Evolutionary conservation across 1,140 invertebrate genomes (phyloP).

Genomic region (Heliconius hermathena): DNA sequence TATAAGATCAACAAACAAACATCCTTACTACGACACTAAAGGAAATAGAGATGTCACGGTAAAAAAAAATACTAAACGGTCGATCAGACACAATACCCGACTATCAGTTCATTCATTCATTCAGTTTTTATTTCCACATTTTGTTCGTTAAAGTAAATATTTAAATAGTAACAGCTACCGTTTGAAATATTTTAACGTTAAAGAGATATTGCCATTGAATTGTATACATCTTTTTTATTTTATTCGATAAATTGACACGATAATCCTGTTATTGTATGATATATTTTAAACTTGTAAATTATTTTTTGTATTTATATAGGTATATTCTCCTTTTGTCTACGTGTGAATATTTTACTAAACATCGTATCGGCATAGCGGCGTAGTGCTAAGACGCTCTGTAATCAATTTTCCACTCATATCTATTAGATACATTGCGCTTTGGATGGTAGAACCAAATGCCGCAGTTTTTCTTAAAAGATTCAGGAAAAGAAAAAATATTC

Average conservation of each 20-base stretch:
- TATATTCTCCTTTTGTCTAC: neutral
- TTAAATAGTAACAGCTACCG: slow-evolving; percentile 14
- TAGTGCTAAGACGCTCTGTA: neutral
- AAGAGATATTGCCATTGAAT: neutral
- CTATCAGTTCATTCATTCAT: slow-evolving; percentile 6
- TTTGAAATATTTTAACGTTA: slow-evolving; percentile 13
- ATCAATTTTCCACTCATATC: too few species aligned
- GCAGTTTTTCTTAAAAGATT: too few species aligned
- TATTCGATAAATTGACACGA: neutral
- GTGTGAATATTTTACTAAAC: neutral
- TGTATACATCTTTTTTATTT: neutral
- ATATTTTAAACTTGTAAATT: neutral
- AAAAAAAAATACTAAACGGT: neutral
- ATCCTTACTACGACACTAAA: neutral
- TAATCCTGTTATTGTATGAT: neutral
- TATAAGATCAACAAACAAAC: slow-evolving; percentile 10
- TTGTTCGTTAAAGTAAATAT: slow-evolving; percentile 17
- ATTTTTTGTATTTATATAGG: neutral
- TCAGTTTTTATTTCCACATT: neutral
- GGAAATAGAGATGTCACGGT: slow-evolving; percentile 17
- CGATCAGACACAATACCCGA: neutral
- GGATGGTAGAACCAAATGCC: too few species aligned
- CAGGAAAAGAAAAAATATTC: too few species aligned
- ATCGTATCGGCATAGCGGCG: too few species aligned
- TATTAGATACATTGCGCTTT: too few species aligned